These are phyloP conservation scores for Epizoanthus stellaris DNA, from an alignment of 92 coral and sea anemone species.

Conservation along the genomic window DNA sequence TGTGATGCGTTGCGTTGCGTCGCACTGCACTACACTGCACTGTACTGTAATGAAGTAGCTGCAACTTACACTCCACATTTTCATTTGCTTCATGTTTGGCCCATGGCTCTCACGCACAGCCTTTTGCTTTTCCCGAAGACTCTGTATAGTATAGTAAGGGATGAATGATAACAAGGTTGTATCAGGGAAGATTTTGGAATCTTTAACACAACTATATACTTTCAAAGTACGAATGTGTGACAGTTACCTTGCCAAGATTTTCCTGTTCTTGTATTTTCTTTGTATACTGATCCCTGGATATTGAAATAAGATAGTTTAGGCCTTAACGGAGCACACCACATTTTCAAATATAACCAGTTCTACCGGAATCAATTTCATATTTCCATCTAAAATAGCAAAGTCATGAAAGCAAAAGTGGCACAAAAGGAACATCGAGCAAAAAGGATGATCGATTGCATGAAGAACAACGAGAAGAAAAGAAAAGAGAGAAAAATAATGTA, in stretches of 20 bases:
- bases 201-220: not conserved
- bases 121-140: slow-evolving; percentile 94
- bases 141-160: slow-evolving; percentile 54
- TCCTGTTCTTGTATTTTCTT: slow-evolving; percentile 98
- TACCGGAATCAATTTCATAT: no score
- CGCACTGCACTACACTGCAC: not conserved
- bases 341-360: not conserved
- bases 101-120: slow-evolving; percentile 94
- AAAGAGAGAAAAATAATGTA: no score
- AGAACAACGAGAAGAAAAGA: no score
- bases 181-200: no score
- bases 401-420: no score
- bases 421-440: no score
- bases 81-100: slow-evolving; percentile 98
- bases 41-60: not conserved
- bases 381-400: no score
- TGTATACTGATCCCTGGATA: slow-evolving; percentile 88
- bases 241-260: slow-evolving; percentile 91
- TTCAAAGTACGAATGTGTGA: no score
- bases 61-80: slow-evolving; percentile 97
- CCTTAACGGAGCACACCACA: no score
- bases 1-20: no score
- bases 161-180: not conserved
- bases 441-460: no score
- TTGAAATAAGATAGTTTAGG: not conserved